phyloP scores from a whole-genome alignment of 2,888 invertebrate genomes.

The Sinopyrophorus schimmeli region DNA sequence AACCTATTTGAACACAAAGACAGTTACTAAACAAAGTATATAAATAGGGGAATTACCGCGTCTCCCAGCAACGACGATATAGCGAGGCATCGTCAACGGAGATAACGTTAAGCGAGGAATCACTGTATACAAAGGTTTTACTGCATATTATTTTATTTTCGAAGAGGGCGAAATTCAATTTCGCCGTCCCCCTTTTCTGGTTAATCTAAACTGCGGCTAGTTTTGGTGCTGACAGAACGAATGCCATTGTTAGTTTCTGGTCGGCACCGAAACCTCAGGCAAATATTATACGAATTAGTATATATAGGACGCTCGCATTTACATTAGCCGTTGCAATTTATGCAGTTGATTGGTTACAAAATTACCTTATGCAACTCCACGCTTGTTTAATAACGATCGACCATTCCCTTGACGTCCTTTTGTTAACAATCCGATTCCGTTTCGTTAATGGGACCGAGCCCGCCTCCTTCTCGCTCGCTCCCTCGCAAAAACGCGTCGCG shows the following conservation, averaged over 20 bases:
- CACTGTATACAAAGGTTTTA: no score
- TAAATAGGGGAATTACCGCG: no score
- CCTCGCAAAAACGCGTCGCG: no score
- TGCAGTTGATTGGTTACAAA: conserved; percentile 28
- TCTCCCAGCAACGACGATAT: no score
- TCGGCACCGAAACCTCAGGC: conserved; percentile 23
- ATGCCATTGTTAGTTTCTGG: conserved; percentile 19
- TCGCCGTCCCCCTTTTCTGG: conserved; percentile 10
- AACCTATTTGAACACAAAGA: no score
- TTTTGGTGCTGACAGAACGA: conserved; percentile 23
- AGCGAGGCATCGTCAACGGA: no score
- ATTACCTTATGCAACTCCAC: conserved; percentile 20
- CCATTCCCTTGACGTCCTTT: conserved; percentile 18
- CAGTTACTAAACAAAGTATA: no score
- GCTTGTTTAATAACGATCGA: conserved; percentile 15
- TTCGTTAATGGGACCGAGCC: no score
- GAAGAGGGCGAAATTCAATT: conserved; percentile 6
- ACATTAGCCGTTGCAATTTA: conserved; percentile 28
- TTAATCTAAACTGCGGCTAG: conserved; percentile 24
- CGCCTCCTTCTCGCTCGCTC: no score
- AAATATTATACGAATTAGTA: conserved; percentile 26
- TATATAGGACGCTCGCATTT: conserved; percentile 22
- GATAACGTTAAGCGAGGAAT: no score
- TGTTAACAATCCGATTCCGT: no score
- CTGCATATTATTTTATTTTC: conserved; percentile 1